Evolutionary conservation across 2,797 vertebrate genomes (phyloP).

Genomic region (Phrynocephalus guinanensis): DNA sequence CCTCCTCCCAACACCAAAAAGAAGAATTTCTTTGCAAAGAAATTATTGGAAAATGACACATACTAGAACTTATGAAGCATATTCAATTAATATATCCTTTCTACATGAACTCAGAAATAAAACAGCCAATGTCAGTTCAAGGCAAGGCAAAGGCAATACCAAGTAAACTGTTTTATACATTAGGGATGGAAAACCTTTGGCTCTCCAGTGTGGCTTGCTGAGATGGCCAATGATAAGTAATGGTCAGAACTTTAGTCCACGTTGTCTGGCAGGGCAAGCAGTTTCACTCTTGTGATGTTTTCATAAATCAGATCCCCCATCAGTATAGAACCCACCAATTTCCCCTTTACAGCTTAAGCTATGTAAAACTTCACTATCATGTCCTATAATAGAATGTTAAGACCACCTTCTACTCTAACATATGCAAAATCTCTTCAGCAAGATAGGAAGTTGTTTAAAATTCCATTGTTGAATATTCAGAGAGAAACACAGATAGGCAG

Average conservation of each 20-base stretch:
- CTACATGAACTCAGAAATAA: not conserved
- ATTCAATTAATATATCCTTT: not conserved
- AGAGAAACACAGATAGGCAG: not conserved
- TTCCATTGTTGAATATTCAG: not conserved
- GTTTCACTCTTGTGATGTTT: not conserved
- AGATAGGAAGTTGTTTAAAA: not conserved
- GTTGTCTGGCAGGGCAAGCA: not conserved
- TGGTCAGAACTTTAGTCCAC: not conserved
- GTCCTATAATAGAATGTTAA: not conserved
- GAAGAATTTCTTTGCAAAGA: not conserved
- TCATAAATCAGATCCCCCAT: not conserved
- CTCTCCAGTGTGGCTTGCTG: not conserved
- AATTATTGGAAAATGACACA: not conserved
- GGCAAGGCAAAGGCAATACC: not conserved
- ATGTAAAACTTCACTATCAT: rapidly evolving
- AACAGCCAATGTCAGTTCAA: not conserved
- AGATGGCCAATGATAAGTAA: not conserved
- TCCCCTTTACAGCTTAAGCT: not conserved
- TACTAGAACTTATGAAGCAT: not conserved
- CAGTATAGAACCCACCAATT: not conserved
- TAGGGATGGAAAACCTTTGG: not conserved
- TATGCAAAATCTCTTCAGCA: not conserved
- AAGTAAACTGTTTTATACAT: not conserved
- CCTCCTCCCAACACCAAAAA: not conserved
- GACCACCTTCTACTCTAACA: not conserved